Base-by-base conservation (phyloP, 1,140 invertebrate species). In the Dreissena polymorpha region DNA sequence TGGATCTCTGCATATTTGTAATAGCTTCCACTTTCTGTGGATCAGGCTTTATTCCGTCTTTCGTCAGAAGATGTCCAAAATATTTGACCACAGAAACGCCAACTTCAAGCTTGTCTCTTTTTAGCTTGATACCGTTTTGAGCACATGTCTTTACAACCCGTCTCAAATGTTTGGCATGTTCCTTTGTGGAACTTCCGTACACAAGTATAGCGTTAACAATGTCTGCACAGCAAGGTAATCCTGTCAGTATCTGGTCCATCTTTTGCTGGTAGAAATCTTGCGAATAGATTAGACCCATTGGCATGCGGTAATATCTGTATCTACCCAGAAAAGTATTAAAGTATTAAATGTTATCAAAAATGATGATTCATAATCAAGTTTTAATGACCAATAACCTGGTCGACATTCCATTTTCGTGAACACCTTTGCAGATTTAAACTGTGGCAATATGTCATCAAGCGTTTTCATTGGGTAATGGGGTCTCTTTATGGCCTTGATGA, bases 291-390 rank as follows among this genome's bases (percentile, higher is more conserved):
- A 60, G 16, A n/a, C 57, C 57, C 2, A 60, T n/a, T n/a, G 57
- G 57, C 16, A 60, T 18, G 16, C 12, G 16, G 21, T 6, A 23
- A 60, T n/a, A 60, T 60, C 57, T 60, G 21, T 81, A 86, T 21
- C 86, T 63, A 0, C 85, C 91, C 82, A 88, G 89, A 18, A 87
- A 90, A 25, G 90, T 91, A n/a, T n/a, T n/a, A n/a, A n/a, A n/a
- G n/a, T n/a, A n/a, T 86, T 86, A 55, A 92, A 92, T 0, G 86
- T 87, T 10, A 84, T 86, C 10, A 92, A 53, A 29, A 83, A 73
- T 55, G 87, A 87, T n/a, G 57, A 60, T 23, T 60, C 57, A n/a
- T 60, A 6, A n/a, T 18, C 21, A 18, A 60, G 21, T 23, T 60
- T 23, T 18, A 60, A n/a, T n/a, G 16, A n/a, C 65, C 65, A 68